Percentiles rank a stretch among this genome's conserved stretches.
phyloP scores from a whole-genome alignment of 2,113 vertebrate genomes.

The Apeltes quadracus region DNA sequence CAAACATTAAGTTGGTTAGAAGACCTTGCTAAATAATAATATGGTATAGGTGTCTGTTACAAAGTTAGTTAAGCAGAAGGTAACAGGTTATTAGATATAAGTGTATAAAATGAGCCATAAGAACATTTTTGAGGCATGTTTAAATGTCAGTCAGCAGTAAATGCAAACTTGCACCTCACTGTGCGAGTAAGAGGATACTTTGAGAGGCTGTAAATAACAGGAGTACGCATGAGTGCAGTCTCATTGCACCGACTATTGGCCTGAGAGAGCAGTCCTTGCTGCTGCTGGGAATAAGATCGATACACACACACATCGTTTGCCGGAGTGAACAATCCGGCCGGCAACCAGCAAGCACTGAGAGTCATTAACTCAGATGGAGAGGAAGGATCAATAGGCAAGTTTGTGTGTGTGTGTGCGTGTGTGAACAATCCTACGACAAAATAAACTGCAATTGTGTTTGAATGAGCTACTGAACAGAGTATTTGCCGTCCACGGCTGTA shows the following conservation, averaged over 20 bases:
- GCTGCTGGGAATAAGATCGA: constrained; percentile 67
- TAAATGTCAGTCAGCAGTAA: constrained; percentile 1
- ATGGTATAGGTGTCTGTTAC: not conserved
- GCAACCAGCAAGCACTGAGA: constrained; percentile 57
- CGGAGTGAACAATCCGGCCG: constrained; percentile 51
- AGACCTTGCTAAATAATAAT: not conserved
- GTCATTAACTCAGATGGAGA: constrained; percentile 65
- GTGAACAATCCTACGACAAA: constrained; percentile 10
- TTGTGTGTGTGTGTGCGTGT: constrained; percentile 24
- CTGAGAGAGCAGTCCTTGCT: constrained; percentile 41
- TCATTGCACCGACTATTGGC: constrained; percentile 12
- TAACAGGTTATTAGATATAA: not conserved
- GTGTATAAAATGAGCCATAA: not conserved
- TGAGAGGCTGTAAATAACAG: constrained; percentile 53
- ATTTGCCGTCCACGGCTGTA: not conserved
- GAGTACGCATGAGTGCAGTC: constrained; percentile 27
- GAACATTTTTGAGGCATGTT: not conserved
- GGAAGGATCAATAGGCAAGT: constrained; percentile 51
- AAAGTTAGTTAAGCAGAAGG: not conserved
- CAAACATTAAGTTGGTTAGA: not conserved
- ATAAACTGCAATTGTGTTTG: constrained; percentile 23
- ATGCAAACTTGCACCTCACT: constrained; percentile 22
- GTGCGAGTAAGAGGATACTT: constrained; percentile 32
- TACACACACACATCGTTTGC: constrained; percentile 55
- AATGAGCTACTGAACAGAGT: constrained; percentile 24